Evolutionary conservation across 2,888 invertebrate species (phyloP).

Genomic region (Embidobia sp.): DNA sequence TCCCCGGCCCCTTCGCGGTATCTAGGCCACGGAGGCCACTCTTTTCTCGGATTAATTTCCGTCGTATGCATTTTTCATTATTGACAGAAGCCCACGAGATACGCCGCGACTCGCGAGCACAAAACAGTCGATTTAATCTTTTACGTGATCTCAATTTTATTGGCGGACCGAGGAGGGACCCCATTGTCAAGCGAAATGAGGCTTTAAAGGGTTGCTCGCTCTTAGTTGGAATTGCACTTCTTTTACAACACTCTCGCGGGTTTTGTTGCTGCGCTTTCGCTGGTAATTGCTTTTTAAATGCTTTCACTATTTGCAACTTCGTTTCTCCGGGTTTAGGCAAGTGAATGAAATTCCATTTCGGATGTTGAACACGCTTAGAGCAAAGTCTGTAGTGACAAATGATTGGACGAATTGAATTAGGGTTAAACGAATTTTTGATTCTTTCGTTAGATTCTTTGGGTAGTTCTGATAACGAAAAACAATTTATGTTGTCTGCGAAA

Average conservation of each 20-base stretch:
- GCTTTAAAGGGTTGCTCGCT: slow-evolving; percentile 23
- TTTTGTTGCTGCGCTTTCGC: too few relatives aligned
- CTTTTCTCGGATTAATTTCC: slow-evolving; percentile 61
- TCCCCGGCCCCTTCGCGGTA: slow-evolving; percentile 49
- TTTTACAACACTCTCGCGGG: slow-evolving; percentile 3
- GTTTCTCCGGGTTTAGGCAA: too few relatives aligned
- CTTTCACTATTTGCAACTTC: too few relatives aligned
- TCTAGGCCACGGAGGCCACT: slow-evolving; percentile 67
- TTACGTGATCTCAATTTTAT: slow-evolving; percentile 59
- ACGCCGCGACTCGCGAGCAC: slow-evolving; percentile 32
- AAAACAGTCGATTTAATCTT: slow-evolving; percentile 56
- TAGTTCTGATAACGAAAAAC: too few relatives aligned
- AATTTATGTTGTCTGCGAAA: too few relatives aligned
- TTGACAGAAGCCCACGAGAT: slow-evolving; percentile 56
- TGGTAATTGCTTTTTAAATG: too few relatives aligned
- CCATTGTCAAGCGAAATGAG: slow-evolving; percentile 50
- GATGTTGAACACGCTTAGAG: too few relatives aligned
- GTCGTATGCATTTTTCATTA: slow-evolving; percentile 55
- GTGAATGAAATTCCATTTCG: too few relatives aligned
- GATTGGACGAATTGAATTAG: too few relatives aligned
- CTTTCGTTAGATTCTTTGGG: too few relatives aligned
- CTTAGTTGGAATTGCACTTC: slow-evolving; percentile 9
- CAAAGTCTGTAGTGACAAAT: too few relatives aligned
- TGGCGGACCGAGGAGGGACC: slow-evolving; percentile 15
- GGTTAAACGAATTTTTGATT: too few relatives aligned